Evolutionary conservation across 1,140 invertebrate genomes (phyloP).

Genomic region (Sycophaga agraensis): DNA sequence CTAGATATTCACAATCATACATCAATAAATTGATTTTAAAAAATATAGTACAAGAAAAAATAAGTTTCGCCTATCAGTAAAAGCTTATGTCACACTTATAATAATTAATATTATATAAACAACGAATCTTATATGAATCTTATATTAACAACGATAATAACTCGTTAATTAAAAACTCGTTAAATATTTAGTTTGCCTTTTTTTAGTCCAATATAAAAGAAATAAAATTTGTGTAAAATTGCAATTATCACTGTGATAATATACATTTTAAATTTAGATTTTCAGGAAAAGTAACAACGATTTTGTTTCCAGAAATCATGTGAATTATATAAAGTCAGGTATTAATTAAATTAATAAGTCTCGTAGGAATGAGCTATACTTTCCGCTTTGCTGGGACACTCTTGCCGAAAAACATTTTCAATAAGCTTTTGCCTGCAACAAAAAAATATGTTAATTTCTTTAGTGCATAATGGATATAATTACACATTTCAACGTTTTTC

Average conservation of each 20-base stretch:
- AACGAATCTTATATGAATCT: slow-evolving; percentile 7
- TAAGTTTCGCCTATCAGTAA: slow-evolving; percentile 1
- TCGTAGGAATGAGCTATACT: slow-evolving; percentile 62
- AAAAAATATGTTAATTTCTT: too few species aligned
- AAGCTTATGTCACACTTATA: slow-evolving; percentile 1
- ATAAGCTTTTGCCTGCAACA: slow-evolving; percentile 64
- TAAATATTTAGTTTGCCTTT: slow-evolving; percentile 9
- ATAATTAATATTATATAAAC: slow-evolving; percentile 13
- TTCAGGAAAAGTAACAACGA: slow-evolving; percentile 39
- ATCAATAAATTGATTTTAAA: slow-evolving; percentile 14
- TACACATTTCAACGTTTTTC: too few species aligned
- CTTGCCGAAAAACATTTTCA: slow-evolving; percentile 64
- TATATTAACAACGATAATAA: slow-evolving; percentile 10
- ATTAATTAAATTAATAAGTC: slow-evolving; percentile 51
- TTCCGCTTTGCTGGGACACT: slow-evolving; percentile 64
- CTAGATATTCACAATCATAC: slow-evolving; percentile 23
- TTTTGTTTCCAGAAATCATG: slow-evolving; percentile 44
- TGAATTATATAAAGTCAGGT: slow-evolving; percentile 43
- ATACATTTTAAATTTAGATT: slow-evolving; percentile 17
- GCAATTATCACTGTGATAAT: background rate
- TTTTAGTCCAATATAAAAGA: slow-evolving; percentile 7
- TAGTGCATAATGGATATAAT: too few species aligned
- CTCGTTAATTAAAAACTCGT: slow-evolving; percentile 5
- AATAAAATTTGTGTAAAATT: slow-evolving; percentile 13
- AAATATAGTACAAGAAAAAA: slow-evolving; percentile 11